Base-by-base conservation (phyloP, 2,888 invertebrate genomes). In the Micropterix aruncella region DNA sequence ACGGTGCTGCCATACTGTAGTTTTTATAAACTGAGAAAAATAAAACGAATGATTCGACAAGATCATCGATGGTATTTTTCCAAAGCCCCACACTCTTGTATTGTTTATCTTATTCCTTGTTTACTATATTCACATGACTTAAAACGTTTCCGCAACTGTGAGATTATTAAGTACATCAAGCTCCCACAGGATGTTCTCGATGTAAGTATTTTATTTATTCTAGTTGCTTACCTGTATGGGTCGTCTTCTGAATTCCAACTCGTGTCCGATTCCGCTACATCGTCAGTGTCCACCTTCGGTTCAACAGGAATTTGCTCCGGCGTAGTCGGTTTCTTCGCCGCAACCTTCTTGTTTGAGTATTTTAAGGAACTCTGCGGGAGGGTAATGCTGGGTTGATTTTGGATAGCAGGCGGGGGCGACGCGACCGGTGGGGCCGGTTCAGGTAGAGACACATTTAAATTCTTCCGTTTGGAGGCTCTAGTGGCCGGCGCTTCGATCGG, bases 221-320 rank as follows among this genome's bases (percentile, higher is more conserved):
- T 27, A 27, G 5, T 27, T 27, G 44, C 52, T 50, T 62, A 77
- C 77, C 77, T 83, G 56, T 87, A 81, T 5, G 93, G 93, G 73
- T 94, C 93, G 65, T 93, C 92, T 64, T 92, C 91, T n/a, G 87
- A 87, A 62, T 81, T 82, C 59, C 75, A 77, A 58, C 74, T 77
- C 51, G 77, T 81, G 56, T 76, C 77, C 45, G 79, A 78, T 55
- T 75, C 77, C 38, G 65, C 68, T 46, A 71, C 69, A 14, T 63
- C 65, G 3, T 62, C 61, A 55, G 53, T 61, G 62, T 69, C 52
- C 60, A 70, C 57, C 18, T 55, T 55, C 40, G 52, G 53, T 48
- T 57, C 50, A 45, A 53, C 52, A 41, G 59, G 54, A 27, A 54
- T 42, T 48, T 53, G 56, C 42, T 52, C 16, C 17, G 51, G 19